These are phyloP conservation scores for Limnephilus lunatus DNA, from an alignment of 2,888 invertebrate genomes.

Conservation along the genomic window DNA sequence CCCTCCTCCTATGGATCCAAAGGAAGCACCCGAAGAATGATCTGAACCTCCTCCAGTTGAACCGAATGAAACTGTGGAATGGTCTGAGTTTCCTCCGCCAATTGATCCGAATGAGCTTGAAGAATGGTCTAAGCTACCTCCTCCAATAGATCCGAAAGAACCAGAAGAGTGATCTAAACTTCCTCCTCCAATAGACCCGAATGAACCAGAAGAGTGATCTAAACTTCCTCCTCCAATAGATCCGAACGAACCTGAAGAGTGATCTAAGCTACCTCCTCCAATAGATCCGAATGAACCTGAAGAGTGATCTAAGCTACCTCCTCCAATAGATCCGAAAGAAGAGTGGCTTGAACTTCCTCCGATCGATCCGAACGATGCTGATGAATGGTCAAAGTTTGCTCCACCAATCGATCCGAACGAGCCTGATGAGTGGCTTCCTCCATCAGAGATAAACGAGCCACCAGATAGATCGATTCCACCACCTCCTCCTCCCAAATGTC, in stretches of 20 bases:
- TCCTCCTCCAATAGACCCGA: background rate
- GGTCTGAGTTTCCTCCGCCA: background rate
- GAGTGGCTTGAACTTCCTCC: background rate
- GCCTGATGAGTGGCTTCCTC: background rate
- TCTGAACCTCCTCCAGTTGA: conserved; percentile 65
- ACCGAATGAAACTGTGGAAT: background rate
- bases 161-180: background rate
- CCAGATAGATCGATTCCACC: background rate
- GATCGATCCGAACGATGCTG: background rate
- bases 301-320: background rate
- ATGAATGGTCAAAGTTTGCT: background rate
- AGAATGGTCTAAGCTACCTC: background rate
- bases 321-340: background rate
- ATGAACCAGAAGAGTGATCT: background rate
- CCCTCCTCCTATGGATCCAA: background rate
- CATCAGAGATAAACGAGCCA: background rate
- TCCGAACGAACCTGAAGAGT: background rate
- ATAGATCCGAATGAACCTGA: background rate
- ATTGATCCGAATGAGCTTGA: background rate
- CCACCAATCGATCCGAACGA: background rate
- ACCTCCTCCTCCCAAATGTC: background rate
- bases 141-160: conserved; percentile 7
- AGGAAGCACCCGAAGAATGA: conserved; percentile 48
- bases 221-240: background rate
- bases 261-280: background rate